Conservation (phyloP, 2,888 invertebrate species). For the Palloptera scutellata region DNA sequence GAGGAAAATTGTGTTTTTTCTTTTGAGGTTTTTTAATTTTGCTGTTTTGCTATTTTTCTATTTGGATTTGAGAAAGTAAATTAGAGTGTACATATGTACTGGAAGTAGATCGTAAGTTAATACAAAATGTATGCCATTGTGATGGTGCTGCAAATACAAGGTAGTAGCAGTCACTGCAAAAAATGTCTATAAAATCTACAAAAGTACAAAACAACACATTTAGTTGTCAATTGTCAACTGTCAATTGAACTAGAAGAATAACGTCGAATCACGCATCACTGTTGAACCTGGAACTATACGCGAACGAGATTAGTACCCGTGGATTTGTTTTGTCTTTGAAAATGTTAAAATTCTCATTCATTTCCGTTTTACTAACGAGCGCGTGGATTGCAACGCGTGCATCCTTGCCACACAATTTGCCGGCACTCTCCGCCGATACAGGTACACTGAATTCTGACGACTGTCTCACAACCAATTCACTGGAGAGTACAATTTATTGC, state of each 20-base stretch:
- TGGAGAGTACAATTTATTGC: conserved; percentile 62
- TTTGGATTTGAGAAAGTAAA: conserved; percentile 7
- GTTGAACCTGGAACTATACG: no score
- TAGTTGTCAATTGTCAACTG: conserved; percentile 26
- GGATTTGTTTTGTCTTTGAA: not conserved
- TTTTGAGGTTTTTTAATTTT: conserved; percentile 1
- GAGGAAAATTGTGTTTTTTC: conserved; percentile 53
- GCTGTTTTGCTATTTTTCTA: conserved; percentile 33
- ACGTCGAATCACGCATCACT: not conserved
- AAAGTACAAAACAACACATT: conserved; percentile 1
- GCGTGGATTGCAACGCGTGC: not conserved
- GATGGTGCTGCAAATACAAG: not conserved
- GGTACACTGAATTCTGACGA: conserved; percentile 14
- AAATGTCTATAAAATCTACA: conserved; percentile 28
- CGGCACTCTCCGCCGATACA: not conserved
- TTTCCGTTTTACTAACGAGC: not conserved
- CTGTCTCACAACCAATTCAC: conserved; percentile 51
- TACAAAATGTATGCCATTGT: not conserved
- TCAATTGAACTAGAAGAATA: not conserved
- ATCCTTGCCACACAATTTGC: not conserved
- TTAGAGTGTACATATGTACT: no score
- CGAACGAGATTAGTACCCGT: not conserved
- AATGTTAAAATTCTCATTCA: no score
- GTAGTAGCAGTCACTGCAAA: not conserved
- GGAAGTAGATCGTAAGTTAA: conserved; percentile 6